Conservation (phyloP, 1,140 invertebrate genomes). For the Penaeus vannamei region DNA sequence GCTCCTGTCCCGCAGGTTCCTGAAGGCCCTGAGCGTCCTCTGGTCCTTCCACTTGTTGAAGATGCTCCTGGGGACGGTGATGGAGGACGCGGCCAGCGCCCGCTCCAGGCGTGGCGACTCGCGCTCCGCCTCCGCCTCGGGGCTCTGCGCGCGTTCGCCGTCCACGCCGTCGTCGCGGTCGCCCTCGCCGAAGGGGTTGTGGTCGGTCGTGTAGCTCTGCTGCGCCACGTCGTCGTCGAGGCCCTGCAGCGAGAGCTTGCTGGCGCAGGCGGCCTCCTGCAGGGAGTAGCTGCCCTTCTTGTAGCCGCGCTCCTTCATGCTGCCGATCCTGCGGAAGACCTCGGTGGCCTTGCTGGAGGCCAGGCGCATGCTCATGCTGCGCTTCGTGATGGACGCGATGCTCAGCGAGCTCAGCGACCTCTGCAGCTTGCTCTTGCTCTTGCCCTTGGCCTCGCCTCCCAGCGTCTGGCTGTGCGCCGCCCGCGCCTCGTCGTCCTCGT, state of each 20-base stretch:
- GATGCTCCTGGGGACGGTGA: not conserved
- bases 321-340: slow-evolving; percentile 34
- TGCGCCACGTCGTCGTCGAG: no score
- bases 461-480: not conserved
- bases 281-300: slow-evolving; percentile 1
- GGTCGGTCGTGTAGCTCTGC: no score
- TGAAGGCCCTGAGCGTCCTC: slow-evolving; percentile 44
- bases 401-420: slow-evolving; percentile 47
- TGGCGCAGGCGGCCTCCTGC: no score
- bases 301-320: not conserved
- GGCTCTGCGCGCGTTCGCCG: no score
- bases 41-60: not conserved
- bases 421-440: slow-evolving; percentile 27
- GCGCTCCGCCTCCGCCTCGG: no score
- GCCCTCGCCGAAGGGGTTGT: no score
- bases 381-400: slow-evolving; percentile 34
- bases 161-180: no score
- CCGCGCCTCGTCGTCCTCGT: not conserved
- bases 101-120: no score
- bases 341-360: slow-evolving; percentile 46
- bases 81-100: not conserved
- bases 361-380: slow-evolving; percentile 30
- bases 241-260: no score
- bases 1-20: slow-evolving; percentile 28
- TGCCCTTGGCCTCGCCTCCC: not conserved